phyloP scores from a whole-genome alignment of 2,888 invertebrate species.

The Ichneumon xanthorius region DNA sequence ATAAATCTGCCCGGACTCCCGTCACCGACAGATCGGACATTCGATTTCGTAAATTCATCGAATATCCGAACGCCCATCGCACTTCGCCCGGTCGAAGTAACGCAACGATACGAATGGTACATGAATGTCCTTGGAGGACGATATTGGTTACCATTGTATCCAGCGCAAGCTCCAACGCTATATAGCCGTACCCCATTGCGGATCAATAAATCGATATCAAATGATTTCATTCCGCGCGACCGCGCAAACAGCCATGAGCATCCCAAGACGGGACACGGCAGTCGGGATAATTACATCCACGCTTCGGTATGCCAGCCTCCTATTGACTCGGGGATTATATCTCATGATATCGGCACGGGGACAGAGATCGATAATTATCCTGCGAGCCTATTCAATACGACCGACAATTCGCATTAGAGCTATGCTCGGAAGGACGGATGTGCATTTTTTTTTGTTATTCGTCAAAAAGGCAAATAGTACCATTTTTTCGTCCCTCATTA shows the following conservation, averaged over 20 bases:
- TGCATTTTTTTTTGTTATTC: not conserved
- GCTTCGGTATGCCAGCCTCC: constrained; percentile 31
- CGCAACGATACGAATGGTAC: constrained; percentile 24
- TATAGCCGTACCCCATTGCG: not conserved
- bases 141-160: constrained; percentile 7
- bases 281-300: constrained; percentile 55
- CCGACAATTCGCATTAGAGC: not conserved
- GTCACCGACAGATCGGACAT: constrained; percentile 25
- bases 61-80: not conserved
- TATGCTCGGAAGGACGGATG: not conserved
- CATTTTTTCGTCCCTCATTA: too few relatives aligned
- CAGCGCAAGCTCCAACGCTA: not conserved
- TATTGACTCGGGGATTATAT: constrained; percentile 26
- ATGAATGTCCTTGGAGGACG: constrained; percentile 13
- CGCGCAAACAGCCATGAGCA: constrained; percentile 49
- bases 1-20: not conserved
- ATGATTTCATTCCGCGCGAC: constrained; percentile 56
- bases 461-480: not conserved
- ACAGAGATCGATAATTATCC: constrained; percentile 33
- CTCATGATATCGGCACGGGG: not conserved
- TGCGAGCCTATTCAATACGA: not conserved
- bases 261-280: constrained; percentile 46
- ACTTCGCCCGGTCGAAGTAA: constrained; percentile 5
- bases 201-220: constrained; percentile 59
- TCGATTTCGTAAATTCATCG: constrained; percentile 30